Base-by-base conservation (phyloP, 2,888 invertebrate genomes). In the Hypomecis punctinalis region DNA sequence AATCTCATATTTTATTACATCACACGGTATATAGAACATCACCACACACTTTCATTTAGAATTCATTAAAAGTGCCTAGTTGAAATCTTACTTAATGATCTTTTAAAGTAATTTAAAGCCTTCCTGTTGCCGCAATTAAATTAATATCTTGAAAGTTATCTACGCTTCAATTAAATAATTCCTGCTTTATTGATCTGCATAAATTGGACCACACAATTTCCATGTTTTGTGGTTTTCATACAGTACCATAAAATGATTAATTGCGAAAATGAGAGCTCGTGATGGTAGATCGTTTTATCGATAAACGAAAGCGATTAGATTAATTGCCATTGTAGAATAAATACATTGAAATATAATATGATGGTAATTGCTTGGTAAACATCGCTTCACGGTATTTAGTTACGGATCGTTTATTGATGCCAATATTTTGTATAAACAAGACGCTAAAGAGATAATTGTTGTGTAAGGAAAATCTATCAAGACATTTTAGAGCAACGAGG, bases 171-270 rank as follows among this genome's bases (percentile, higher is more conserved):
- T 51, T 13, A 51, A 52, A 40, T 52, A 6, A 9, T 13, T 40
- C 0, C 2, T 6, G n/a, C 35, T 5, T 49, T 49, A 36, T 9
- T 6, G 11, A 11, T 7, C 49, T 39, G 39, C 9, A 11, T 65
- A 69, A 66, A 55, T 60, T 57, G 58, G 11, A 73, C 76, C 81
- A 80, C 84, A 76, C 83, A 69, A 73, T 81, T 76, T 74, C 69
- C 76, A 73, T 82, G 84, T 83, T 62, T 58, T 78, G 80, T 69
- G 81, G 82, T 81, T 81, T 79, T 68, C 68, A 66, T 65, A 61
- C 47, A 65, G 10, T 51, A 57, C 52, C 13, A 36, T 54, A 11
- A 13, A 53, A 51, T 45, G 5, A 56, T 51, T 52, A 5, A 23
- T 59, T 62, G 56, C 45, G 61, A 62, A 64, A 62, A 51, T 51